Conservation (phyloP, 2,113 vertebrate genomes). For the Lichenostomus cassidix region DNA sequence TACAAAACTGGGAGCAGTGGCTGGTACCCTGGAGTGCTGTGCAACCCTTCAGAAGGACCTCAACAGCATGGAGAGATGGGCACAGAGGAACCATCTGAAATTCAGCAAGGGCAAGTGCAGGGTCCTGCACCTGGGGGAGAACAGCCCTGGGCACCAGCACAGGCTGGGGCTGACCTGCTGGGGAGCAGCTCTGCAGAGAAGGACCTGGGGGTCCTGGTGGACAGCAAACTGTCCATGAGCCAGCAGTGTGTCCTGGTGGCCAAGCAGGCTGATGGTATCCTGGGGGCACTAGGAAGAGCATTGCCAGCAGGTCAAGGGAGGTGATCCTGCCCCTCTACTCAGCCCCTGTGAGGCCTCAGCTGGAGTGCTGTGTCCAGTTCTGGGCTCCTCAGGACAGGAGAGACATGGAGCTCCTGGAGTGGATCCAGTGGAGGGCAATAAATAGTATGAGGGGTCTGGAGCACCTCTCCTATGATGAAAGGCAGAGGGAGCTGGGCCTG, state of each 20-base stretch:
- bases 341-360: background rate
- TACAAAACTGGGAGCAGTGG: background rate
- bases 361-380: background rate
- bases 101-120: background rate
- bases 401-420: background rate
- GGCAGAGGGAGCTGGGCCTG: background rate
- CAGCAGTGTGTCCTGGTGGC: background rate
- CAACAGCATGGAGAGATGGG: rapidly evolving
- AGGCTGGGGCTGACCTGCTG: background rate
- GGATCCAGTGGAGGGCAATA: background rate
- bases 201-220: background rate
- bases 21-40: rapidly evolving
- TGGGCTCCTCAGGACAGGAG: background rate
- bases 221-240: background rate
- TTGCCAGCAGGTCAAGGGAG: too few relatives aligned
- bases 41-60: background rate
- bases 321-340: background rate
- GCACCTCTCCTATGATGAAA: background rate
- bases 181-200: background rate
- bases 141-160: background rate
- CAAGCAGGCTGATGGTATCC: background rate
- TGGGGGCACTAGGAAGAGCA: too few relatives aligned
- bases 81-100: background rate
- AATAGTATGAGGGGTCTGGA: background rate
- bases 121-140: background rate